Conservation (phyloP, 2,113 vertebrate species). For the Stigmatopora nigra region DNA sequence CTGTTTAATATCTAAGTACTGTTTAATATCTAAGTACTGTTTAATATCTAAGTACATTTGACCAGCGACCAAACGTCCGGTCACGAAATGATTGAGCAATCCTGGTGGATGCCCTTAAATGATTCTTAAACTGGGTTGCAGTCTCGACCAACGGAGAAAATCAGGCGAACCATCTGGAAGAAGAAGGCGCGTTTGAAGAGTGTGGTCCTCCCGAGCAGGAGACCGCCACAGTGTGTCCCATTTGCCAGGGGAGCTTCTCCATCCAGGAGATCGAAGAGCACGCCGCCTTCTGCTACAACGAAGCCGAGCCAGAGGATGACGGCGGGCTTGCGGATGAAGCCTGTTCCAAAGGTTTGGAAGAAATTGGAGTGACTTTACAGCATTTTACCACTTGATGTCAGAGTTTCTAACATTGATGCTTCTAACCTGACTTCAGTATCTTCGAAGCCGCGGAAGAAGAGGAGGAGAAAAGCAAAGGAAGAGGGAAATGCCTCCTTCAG, state of each 20-base stretch:
- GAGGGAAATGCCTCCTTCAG: not conserved
- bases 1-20: no score
- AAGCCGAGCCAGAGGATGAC: slow-evolving; percentile 11
- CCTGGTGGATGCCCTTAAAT: not conserved
- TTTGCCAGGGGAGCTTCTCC: slow-evolving; percentile 77
- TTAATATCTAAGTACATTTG: no score
- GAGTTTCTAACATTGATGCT: not conserved
- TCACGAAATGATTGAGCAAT: no score
- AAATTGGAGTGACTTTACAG: not conserved
- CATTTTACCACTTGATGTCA: slow-evolving; percentile 5
- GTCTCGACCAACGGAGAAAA: not conserved
- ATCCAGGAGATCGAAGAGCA: slow-evolving; percentile 75
- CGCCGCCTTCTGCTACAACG: slow-evolving; percentile 82
- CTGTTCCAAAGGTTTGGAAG: slow-evolving; percentile 23
- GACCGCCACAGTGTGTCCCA: slow-evolving; percentile 71
- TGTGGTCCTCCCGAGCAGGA: slow-evolving; percentile 8
- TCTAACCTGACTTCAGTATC: slow-evolving; percentile 23
- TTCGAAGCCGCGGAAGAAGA: slow-evolving; percentile 63
- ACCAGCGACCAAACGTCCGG: no score
- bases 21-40: no score
- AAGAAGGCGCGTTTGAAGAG: slow-evolving; percentile 5
- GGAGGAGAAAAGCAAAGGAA: slow-evolving; percentile 36
- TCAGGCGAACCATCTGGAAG: not conserved
- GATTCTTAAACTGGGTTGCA: slow-evolving; percentile 1
- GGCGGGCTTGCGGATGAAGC: not conserved